Evolutionary conservation across 1,140 invertebrate species (phyloP).

Genomic region (Drosophila trapezifrons): DNA sequence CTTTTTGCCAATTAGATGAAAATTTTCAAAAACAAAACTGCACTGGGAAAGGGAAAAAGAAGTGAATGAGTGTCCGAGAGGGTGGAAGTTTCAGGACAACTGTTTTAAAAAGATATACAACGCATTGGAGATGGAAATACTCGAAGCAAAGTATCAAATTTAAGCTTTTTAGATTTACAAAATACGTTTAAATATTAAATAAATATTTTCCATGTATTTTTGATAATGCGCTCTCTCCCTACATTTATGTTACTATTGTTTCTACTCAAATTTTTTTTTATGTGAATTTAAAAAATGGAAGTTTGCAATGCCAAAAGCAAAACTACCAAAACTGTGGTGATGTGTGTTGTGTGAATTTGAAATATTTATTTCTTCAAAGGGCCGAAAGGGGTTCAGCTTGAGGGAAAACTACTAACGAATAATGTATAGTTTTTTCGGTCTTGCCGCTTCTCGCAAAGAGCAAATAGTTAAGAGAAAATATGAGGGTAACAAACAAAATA

Average conservation of each 20-base stretch:
- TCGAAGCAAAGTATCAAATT: neutral
- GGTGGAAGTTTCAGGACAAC: neutral
- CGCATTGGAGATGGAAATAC: neutral
- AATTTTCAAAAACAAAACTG: constrained; percentile 41
- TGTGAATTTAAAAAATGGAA: constrained; percentile 28
- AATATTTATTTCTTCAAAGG: constrained; percentile 32
- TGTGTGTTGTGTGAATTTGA: neutral
- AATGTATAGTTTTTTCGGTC: constrained; percentile 40
- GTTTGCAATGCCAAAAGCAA: constrained; percentile 45
- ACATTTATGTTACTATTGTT: constrained; percentile 3
- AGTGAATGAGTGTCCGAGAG: neutral
- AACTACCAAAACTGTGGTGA: constrained; percentile 25
- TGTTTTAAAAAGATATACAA: constrained; percentile 1
- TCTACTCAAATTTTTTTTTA: constrained; percentile 7
- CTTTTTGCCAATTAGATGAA: constrained; percentile 69
- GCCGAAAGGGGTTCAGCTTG: constrained; percentile 1
- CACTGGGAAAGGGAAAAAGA: neutral
- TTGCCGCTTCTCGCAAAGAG: constrained; percentile 30
- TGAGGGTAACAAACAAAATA: constrained; percentile 13
- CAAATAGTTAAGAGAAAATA: constrained; percentile 54
- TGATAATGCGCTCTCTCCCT: neutral
- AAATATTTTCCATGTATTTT: neutral
- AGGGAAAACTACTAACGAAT: constrained; percentile 26
- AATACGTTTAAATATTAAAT: neutral
- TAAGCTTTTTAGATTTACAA: neutral